Base-by-base conservation (phyloP, 2,888 invertebrate species). In the Helobdella robusta region DNA sequence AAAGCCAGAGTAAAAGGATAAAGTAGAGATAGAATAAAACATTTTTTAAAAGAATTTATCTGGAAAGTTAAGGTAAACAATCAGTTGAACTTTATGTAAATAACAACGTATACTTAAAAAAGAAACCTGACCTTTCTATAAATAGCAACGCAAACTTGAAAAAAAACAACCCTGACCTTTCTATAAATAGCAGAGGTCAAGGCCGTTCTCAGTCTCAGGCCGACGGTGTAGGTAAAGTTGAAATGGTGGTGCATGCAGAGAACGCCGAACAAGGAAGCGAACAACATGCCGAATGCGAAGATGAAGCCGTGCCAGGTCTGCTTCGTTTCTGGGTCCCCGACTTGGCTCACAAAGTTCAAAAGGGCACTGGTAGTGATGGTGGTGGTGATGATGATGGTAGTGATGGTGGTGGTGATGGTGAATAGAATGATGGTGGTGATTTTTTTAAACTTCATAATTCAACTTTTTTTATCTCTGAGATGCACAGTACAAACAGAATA, bases 61-160 rank as follows among this genome's bases (percentile, higher is more conserved):
- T n/a, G n/a, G 67, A 66, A 75, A 79, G 8, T 80, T 80, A 50
- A 83, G 70, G 48, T 72, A 73, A 23, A 32, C 30, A 25, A 25
- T 8, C 46, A 61, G 52, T 8, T 52, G 11, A 23, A 8, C 8
- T 52, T n/a, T 23, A 40, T 8, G 8, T 18, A 40, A 40, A 40
- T 15, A 15, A 40, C 11, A 40, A 40, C 23, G n/a, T 50, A 50
- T 23, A 50, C 6, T 15, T n/a, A 50, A 50, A 50, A 25, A 50
- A 50, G 23, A 50, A 50, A 50, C 6, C 8, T 8, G 23, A 50
- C 20, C 8, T n/a, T 50, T 50, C 6, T 25, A 6, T 20, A 58
- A 11, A 8, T 11, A 58, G 4, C 23, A 18, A 8, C 52, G 8
- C 15, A 8, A 20, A 25, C 15, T 23, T 11, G 25, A 20, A 40